A percentile compares a stretch with the other conserved stretches of the same genome.
These are phyloP conservation scores for Chymomyza procnemis DNA, from an alignment of 2,888 invertebrate species.

Conservation along the genomic window DNA sequence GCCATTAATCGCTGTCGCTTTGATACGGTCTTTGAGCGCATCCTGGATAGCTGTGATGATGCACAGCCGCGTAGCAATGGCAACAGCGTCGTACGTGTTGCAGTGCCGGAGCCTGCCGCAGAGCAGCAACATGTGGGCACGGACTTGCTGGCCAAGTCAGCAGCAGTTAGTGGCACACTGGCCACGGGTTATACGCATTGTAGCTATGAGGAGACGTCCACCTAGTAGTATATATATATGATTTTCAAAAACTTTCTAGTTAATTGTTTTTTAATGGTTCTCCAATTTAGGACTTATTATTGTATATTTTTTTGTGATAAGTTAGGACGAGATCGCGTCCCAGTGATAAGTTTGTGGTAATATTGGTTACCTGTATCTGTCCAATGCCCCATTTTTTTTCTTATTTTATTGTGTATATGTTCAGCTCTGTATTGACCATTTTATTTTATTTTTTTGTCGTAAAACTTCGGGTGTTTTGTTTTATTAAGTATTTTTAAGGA, in stretches of 20 bases:
- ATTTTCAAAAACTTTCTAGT: neutral
- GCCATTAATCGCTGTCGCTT: constrained; percentile 76
- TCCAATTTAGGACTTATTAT: constrained; percentile 24
- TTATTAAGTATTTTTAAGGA: neutral
- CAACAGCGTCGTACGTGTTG: constrained; percentile 3
- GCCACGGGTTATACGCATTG: constrained; percentile 73
- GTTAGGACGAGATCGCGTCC: constrained; percentile 35
- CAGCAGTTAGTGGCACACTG: constrained; percentile 53
- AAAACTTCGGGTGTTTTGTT: constrained; percentile 35
- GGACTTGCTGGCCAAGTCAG: constrained; percentile 50
- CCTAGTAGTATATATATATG: constrained; percentile 42
- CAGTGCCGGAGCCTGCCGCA: neutral
- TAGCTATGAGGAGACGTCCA: constrained; percentile 73
- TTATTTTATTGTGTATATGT: neutral
- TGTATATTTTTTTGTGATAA: constrained; percentile 49
- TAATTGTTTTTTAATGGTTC: neutral
- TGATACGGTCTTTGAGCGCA: constrained; percentile 77
- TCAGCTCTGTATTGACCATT: no score
- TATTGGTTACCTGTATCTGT: neutral
- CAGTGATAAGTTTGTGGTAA: constrained; percentile 44
- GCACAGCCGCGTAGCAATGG: constrained; percentile 22
- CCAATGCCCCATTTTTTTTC: neutral
- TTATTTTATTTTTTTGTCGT: no score
- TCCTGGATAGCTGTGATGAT: constrained; percentile 68
- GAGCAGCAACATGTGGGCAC: neutral